Conservation (phyloP, 2,113 vertebrate genomes). For the Sus scrofa region DNA sequence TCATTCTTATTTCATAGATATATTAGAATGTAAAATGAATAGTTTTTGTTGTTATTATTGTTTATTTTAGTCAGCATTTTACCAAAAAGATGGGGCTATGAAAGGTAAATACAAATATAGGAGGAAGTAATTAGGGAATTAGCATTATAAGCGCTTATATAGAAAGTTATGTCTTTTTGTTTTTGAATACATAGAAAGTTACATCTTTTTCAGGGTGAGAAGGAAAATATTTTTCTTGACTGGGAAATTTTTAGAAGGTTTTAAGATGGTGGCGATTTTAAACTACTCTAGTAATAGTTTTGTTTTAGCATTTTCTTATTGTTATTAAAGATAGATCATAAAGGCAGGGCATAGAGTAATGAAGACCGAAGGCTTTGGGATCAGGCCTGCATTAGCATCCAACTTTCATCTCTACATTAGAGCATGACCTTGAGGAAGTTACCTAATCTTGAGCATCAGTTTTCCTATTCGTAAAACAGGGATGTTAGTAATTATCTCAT, state of each 20-base stretch:
- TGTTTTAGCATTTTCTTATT: not conserved
- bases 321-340: not conserved
- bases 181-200: conserved; percentile 26
- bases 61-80: not conserved
- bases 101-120: conserved; percentile 24
- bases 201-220: not conserved
- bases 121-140: conserved; percentile 24
- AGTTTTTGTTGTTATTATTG: not conserved
- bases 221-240: conserved; percentile 30
- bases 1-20: not conserved
- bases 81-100: not conserved
- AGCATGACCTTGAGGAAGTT: conserved; percentile 20
- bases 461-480: conserved; percentile 26
- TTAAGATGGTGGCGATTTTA: conserved; percentile 50
- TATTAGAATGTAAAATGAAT: conserved; percentile 36
- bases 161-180: too few relatives aligned
- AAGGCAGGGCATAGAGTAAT: not conserved
- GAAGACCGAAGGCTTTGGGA: not conserved
- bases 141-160: not conserved
- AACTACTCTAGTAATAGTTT: conserved; percentile 37
- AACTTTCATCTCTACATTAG: conserved; percentile 17
- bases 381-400: conserved; percentile 9
- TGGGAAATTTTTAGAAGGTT: conserved; percentile 51
- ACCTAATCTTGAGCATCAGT: not conserved
- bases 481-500: conserved; percentile 10